Conservation (phyloP, 2,113 vertebrate species). For the Turnix velox region DNA sequence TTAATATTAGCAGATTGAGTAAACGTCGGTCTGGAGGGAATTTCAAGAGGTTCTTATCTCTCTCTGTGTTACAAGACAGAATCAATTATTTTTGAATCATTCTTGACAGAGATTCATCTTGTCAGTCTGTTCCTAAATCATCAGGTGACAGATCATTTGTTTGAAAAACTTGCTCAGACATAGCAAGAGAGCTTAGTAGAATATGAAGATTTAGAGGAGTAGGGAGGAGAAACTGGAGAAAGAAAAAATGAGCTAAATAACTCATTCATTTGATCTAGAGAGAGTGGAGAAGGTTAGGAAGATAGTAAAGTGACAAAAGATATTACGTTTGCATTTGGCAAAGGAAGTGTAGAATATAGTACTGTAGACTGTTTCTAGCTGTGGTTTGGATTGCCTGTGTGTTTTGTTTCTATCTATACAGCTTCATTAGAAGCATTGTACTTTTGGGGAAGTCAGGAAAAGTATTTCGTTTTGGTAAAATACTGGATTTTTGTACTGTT, state of each 20-base stretch:
- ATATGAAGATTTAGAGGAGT: not conserved
- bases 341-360: not conserved
- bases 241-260: not conserved
- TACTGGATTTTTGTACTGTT: not conserved
- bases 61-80: not conserved
- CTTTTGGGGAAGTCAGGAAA: not conserved
- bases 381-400: not conserved
- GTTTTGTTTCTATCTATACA: not conserved
- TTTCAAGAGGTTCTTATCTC: not conserved
- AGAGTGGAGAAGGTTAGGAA: not conserved
- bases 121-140: not conserved
- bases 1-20: not conserved
- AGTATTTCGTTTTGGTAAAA: not conserved
- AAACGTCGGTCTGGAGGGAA: constrained; percentile 8
- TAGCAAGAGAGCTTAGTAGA: not conserved
- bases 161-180: not conserved
- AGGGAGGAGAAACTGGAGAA: not conserved
- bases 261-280: not conserved
- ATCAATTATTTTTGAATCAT: constrained; percentile 11
- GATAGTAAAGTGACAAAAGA: not conserved
- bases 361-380: not conserved
- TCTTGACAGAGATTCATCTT: not conserved
- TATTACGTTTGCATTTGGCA: not conserved
- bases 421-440: not conserved
- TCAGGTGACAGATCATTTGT: not conserved